Evolutionary conservation across 2,113 vertebrate genomes (phyloP), one percentile per base, ranked within the genome.

Genomic region (Aepyceros melampus): DNA sequence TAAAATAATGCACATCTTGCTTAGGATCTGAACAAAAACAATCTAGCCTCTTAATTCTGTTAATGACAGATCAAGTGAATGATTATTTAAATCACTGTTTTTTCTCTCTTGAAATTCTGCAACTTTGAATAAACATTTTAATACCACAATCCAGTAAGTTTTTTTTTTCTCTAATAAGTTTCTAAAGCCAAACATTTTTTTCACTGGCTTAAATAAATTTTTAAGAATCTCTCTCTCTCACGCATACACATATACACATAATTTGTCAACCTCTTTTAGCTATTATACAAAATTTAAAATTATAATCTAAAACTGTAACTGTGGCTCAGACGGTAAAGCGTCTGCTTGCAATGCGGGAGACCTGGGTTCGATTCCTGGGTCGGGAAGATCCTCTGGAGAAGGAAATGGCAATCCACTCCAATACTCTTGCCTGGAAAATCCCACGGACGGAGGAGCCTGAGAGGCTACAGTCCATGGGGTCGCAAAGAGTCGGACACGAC

Each of bases 11-110:
- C 14, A 90, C 84, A 78, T 2, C 5, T 17, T 85, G 31, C 7
- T 85, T 93, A 96, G 2, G 40, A 74, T 96, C 92, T 83, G 47
- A 90, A 95, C 29, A 87, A 92, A 95, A 96, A 90, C 4, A 83
- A 58, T 29, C 43, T 36, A 92, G n/a, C 9, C 9, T 79, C 47
- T 89, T 67, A 83, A 83, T 0, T 85, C 53, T 62, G 33, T 56
- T 86, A 78, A 89, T 60, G 67, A 88, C 0, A 82, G 25, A 83
- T 45, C 12, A 92, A 85, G 16, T 76, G 9, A 97, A 87, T 86
- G 29, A 55, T 33, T 49, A 91, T 11, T 67, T 51, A 90, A 97
- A 71, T 95, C 64, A 96, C 2, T 51, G 14, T 86, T 96, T 94
- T 71, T 62, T 76, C 11, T 86, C 13, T 15, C 12, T 9, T 76